A percentile compares a stretch with the other conserved stretches of the same genome.
phyloP scores from a whole-genome alignment of 2,888 invertebrate genomes.

The Drosophila limbata region DNA sequence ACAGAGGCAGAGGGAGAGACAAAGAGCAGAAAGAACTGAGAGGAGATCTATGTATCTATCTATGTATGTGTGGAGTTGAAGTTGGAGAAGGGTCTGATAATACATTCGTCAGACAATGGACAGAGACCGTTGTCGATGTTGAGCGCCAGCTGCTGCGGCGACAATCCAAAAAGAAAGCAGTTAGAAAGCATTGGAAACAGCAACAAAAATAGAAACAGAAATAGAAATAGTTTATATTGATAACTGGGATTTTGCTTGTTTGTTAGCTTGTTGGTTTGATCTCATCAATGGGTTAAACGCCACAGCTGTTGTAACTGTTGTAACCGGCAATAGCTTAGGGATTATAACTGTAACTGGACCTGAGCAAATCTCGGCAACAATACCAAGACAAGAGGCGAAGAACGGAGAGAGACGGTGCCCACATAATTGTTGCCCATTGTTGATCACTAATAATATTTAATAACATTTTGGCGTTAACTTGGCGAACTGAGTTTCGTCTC shows the following conservation, averaged over 20 bases:
- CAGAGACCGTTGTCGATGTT: slow-evolving; percentile 36
- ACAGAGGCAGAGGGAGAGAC: slow-evolving; percentile 5
- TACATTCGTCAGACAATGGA: slow-evolving; percentile 46
- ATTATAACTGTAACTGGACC: slow-evolving; percentile 70
- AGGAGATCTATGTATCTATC: neutral
- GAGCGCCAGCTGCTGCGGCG: slow-evolving; percentile 58
- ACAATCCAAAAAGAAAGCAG: slow-evolving; percentile 63
- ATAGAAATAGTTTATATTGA: slow-evolving; percentile 64
- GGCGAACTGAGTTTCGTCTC: slow-evolving; percentile 37
- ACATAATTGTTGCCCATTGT: slow-evolving; percentile 71
- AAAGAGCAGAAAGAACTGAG: slow-evolving; percentile 8
- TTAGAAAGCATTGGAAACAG: slow-evolving; percentile 61
- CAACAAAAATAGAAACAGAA: slow-evolving; percentile 39
- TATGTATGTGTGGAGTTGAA: neutral
- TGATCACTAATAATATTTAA: slow-evolving; percentile 73
- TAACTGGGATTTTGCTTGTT: slow-evolving; percentile 55
- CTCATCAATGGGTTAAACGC: slow-evolving; percentile 73
- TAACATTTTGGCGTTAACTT: slow-evolving; percentile 74
- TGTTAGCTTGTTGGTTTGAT: slow-evolving; percentile 49
- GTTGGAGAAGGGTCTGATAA: slow-evolving; percentile 24
- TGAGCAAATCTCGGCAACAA: slow-evolving; percentile 41
- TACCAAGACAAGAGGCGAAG: neutral
- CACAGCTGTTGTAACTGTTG: slow-evolving; percentile 64
- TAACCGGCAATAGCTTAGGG: slow-evolving; percentile 72
- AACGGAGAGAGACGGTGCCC: slow-evolving; percentile 33